These are phyloP conservation scores for Myotis pilosus DNA, from an alignment of 2,797 vertebrate genomes.

Conservation along the genomic window DNA sequence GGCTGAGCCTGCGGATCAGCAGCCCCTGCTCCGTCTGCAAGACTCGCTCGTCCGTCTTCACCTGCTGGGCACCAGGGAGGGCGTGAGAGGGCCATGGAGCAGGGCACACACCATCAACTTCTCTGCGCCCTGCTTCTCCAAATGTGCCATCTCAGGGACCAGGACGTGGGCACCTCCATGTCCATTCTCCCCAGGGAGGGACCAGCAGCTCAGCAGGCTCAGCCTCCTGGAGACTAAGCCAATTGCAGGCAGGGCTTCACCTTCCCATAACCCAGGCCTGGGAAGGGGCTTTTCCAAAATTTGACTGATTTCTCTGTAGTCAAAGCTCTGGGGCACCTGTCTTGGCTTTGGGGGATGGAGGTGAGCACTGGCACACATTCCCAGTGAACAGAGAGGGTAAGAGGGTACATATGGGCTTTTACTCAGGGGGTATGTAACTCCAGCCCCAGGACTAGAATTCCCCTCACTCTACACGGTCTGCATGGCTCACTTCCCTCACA, in stretches of 20 bases:
- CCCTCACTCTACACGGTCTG: not conserved
- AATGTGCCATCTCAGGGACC: not conserved
- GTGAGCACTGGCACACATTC: not conserved
- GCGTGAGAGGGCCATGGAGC: not conserved
- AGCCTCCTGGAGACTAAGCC: not conserved
- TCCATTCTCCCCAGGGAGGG: not conserved
- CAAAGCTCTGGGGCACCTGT: not conserved
- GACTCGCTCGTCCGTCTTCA: constrained; percentile 92
- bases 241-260: not conserved
- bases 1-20: constrained; percentile 90
- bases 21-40: constrained; percentile 91
- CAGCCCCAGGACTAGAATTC: not conserved
- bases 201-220: not conserved
- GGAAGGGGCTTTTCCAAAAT: not conserved
- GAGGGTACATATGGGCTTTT: not conserved
- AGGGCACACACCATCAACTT: not conserved
- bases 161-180: not conserved
- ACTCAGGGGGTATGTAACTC: not conserved
- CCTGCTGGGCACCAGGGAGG: constrained; percentile 78
- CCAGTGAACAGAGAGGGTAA: not conserved
- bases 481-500: not conserved
- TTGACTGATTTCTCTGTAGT: not conserved
- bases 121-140: not conserved
- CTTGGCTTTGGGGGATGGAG: not conserved
- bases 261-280: not conserved